Percentiles rank a stretch among this genome's conserved stretches.
phyloP scores from a whole-genome alignment of 1,140 invertebrate genomes.

The Matsumurasca onukii region DNA sequence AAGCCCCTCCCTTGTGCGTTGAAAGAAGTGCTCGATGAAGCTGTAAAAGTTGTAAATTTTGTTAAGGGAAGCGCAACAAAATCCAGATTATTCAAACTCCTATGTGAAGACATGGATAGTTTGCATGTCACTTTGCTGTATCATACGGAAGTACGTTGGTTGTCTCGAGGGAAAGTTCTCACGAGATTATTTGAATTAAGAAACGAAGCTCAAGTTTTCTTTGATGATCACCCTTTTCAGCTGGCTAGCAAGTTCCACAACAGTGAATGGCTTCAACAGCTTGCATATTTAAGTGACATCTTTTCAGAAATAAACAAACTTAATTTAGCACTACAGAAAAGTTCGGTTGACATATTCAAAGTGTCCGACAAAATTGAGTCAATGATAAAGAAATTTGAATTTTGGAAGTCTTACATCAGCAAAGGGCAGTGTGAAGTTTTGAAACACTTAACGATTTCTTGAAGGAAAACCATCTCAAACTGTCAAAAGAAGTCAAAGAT shows the following conservation, averaged over 20 bases:
- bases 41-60: slow-evolving; percentile 38
- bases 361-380: slow-evolving; percentile 12
- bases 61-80: slow-evolving; percentile 36
- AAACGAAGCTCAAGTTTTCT: slow-evolving; percentile 40
- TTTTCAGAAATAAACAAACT: slow-evolving; percentile 9
- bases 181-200: slow-evolving; percentile 46
- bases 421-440: neutral
- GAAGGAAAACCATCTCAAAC: neutral
- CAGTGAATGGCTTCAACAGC: neutral
- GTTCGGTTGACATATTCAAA: slow-evolving; percentile 2
- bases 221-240: slow-evolving; percentile 23
- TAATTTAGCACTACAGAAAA: slow-evolving; percentile 4
- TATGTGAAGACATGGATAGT: slow-evolving; percentile 46
- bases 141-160: slow-evolving; percentile 46
- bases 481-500: neutral
- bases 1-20: slow-evolving; percentile 31
- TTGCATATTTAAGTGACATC: slow-evolving; percentile 7
- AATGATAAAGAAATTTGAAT: slow-evolving; percentile 10
- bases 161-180: slow-evolving; percentile 47
- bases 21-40: slow-evolving; percentile 29
- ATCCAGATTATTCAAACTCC: slow-evolving; percentile 35
- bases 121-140: slow-evolving; percentile 46
- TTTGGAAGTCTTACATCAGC: neutral
- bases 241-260: slow-evolving; percentile 1
- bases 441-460: neutral